A percentile compares a stretch with the other conserved stretches of the same genome.
These are phyloP conservation scores for Prunella himalayana DNA, from an alignment of 2,113 vertebrate genomes.

Conservation along the genomic window DNA sequence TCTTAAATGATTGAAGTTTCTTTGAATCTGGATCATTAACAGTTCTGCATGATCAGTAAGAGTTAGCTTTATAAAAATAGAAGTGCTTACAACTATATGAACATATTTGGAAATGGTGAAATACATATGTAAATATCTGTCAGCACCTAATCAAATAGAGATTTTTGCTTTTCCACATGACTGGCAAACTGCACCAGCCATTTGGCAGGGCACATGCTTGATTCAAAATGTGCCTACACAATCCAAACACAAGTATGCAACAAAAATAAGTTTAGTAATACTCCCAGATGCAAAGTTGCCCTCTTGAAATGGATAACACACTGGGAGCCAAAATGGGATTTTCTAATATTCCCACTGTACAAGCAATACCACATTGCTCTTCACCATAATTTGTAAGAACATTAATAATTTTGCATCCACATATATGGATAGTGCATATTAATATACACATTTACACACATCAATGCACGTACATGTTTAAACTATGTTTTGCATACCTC, in stretches of 20 bases:
- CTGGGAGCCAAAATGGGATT: not conserved
- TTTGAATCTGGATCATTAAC: not conserved
- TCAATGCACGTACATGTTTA: not conserved
- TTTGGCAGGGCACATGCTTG: slow-evolving; percentile 11
- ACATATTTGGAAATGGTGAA: not conserved
- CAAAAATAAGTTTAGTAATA: not conserved
- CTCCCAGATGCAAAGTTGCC: not conserved
- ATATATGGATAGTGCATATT: rapidly evolving
- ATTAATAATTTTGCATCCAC: not conserved
- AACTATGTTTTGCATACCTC: not conserved
- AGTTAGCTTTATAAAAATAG: not conserved
- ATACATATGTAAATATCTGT: not conserved
- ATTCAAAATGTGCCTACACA: not conserved
- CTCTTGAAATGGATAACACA: not conserved
- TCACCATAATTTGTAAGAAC: not conserved
- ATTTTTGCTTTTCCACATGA: slow-evolving; percentile 28
- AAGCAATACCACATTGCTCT: not conserved
- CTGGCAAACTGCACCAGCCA: not conserved
- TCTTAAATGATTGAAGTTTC: not conserved
- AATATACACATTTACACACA: not conserved
- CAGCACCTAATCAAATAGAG: slow-evolving; percentile 14
- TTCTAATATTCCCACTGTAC: not conserved
- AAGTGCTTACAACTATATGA: not conserved
- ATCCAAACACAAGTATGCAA: not conserved
- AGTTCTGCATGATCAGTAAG: not conserved